phyloP scores from a whole-genome alignment of 2,888 invertebrate genomes.

The Agrilus mali region DNA sequence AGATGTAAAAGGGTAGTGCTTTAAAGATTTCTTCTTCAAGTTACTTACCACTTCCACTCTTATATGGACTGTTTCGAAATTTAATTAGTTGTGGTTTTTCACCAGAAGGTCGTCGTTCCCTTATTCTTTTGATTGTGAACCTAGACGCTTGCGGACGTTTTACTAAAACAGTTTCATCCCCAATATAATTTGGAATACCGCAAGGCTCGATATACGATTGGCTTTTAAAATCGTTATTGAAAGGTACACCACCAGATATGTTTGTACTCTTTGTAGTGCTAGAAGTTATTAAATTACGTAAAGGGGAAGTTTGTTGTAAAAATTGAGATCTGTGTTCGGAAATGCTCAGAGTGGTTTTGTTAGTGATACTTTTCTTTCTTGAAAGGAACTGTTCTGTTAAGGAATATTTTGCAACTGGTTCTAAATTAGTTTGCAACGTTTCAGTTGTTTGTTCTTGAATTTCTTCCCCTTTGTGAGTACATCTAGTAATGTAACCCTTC shows the following conservation, averaged over 20 bases:
- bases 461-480: too few relatives aligned
- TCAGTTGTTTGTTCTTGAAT: too few relatives aligned
- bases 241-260: constrained; percentile 1
- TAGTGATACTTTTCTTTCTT: background rate
- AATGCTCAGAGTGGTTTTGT: too few relatives aligned
- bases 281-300: constrained; percentile 6
- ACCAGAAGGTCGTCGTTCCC: background rate
- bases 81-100: background rate
- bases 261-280: constrained; percentile 7
- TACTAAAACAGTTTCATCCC: background rate
- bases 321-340: constrained; percentile 5
- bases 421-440: too few relatives aligned
- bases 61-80: background rate
- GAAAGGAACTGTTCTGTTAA: constrained; percentile 1
- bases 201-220: constrained; percentile 9
- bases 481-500: too few relatives aligned
- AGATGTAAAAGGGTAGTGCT: too few relatives aligned
- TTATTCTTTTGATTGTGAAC: constrained; percentile 11
- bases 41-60: constrained; percentile 5
- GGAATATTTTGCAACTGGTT: background rate
- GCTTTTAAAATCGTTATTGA: constrained; percentile 10
- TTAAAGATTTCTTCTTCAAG: too few relatives aligned
- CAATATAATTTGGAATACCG: constrained; percentile 2
- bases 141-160: constrained; percentile 8
- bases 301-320: constrained; percentile 13